Conservation (phyloP, 2,888 invertebrate genomes). For the Drosophila colorata region DNA sequence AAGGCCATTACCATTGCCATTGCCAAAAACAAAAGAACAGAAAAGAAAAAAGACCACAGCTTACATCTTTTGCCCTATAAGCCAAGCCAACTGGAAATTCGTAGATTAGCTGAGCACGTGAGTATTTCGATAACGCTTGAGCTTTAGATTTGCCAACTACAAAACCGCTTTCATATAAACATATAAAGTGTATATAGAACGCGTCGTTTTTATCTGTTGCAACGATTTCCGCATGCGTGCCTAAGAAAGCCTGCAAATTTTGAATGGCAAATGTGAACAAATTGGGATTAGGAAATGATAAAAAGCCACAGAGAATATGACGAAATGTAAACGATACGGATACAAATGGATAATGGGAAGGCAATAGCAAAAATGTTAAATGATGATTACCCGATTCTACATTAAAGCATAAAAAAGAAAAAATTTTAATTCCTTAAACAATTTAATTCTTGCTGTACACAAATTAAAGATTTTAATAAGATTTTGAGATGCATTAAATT, state of each 20-base stretch:
- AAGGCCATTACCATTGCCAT: constrained; percentile 58
- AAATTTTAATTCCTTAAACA: no score
- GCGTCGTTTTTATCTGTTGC: constrained; percentile 8
- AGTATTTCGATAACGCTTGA: constrained; percentile 14
- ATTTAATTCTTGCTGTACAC: no score
- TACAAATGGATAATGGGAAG: neutral
- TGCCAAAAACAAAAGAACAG: constrained; percentile 34
- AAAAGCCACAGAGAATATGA: neutral
- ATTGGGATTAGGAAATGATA: neutral
- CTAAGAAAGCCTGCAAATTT: constrained; percentile 30
- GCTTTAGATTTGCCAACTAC: constrained; percentile 27
- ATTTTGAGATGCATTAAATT: no score
- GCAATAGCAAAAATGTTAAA: no score
- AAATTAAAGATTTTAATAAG: no score
- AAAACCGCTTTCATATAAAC: neutral
- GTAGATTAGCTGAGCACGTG: constrained; percentile 64
- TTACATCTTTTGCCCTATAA: constrained; percentile 66
- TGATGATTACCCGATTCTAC: no score
- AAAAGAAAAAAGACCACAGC: constrained; percentile 43
- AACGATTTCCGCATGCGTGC: constrained; percentile 37
- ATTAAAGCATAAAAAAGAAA: no score
- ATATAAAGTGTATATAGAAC: neutral
- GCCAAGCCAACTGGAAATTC: constrained; percentile 79
- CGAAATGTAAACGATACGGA: neutral
- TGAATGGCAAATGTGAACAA: constrained; percentile 14